These are phyloP conservation scores for Brachionus rubens DNA, from an alignment of 1,140 invertebrate genomes.

Conservation along the genomic window DNA sequence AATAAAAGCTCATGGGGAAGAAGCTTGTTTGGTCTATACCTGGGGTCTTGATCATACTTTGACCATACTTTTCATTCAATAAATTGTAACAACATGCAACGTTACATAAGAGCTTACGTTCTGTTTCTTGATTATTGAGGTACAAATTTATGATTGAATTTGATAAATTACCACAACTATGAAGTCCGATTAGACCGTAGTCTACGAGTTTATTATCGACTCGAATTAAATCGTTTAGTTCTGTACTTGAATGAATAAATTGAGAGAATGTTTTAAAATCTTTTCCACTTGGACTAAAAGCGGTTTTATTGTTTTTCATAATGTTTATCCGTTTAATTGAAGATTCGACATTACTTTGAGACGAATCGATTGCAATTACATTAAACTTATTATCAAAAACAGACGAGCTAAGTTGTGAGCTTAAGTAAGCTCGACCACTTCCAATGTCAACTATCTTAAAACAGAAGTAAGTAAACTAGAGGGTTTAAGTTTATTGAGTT, in stretches of 20 bases:
- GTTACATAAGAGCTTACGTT: conserved; percentile 49
- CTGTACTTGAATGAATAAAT: background rate
- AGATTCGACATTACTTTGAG: conserved; percentile 65
- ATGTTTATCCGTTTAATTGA: conserved; percentile 63
- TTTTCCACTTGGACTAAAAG: conserved; percentile 41
- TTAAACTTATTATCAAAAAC: conserved; percentile 65
- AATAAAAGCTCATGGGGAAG: conserved; percentile 69
- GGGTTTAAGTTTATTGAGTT: no score
- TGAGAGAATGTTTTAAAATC: background rate
- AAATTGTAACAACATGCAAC: conserved; percentile 56
- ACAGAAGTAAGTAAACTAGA: no score
- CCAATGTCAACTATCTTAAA: conserved; percentile 71
- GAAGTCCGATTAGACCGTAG: conserved; percentile 51
- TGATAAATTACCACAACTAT: conserved; percentile 54
- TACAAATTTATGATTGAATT: conserved; percentile 52
- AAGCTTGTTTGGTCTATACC: conserved; percentile 37
- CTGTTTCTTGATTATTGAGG: conserved; percentile 47
- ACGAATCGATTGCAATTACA: conserved; percentile 75
- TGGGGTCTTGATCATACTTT: conserved; percentile 52
- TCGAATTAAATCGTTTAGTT: background rate
- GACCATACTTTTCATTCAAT: conserved; percentile 51
- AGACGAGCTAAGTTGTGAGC: conserved; percentile 68
- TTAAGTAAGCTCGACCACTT: conserved; percentile 79
- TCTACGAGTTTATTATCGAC: background rate
- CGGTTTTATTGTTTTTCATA: conserved; percentile 61